Conservation (phyloP, 2,888 invertebrate genomes). For the Taphrorychus bicolor region DNA sequence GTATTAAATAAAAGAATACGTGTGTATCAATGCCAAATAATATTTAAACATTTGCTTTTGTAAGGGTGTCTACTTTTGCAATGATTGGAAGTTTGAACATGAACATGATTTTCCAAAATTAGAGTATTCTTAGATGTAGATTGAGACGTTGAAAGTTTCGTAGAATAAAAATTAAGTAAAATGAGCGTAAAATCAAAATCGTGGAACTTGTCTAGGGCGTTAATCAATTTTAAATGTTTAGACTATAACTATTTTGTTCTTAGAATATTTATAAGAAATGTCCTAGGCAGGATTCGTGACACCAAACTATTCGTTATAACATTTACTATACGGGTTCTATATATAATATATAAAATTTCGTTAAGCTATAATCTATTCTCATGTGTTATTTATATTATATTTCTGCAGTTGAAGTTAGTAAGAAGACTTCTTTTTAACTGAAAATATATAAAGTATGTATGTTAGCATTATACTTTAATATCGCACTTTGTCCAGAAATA, state of each 20-base stretch:
- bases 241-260: conserved; percentile 49
- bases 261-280: conserved; percentile 58
- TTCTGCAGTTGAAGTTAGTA: conserved; percentile 48
- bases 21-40: background rate
- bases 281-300: conserved; percentile 54
- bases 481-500: conserved; percentile 51
- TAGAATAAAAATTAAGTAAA: conserved; percentile 46
- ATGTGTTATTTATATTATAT: conserved; percentile 52
- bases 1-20: background rate
- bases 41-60: conserved; percentile 1
- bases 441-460: conserved; percentile 45
- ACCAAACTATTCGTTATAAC: conserved; percentile 56
- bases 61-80: background rate
- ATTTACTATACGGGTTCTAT: conserved; percentile 58
- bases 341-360: conserved; percentile 52
- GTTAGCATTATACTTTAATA: conserved; percentile 45
- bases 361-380: conserved; percentile 53
- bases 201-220: conserved; percentile 55
- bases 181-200: conserved; percentile 62
- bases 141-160: conserved; percentile 35
- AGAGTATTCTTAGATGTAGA: conserved; percentile 28
- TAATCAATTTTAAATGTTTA: conserved; percentile 42
- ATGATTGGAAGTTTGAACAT: conserved; percentile 8
- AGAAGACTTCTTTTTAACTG: conserved; percentile 45
- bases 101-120: conserved; percentile 32